These are phyloP conservation scores for Machaerirhynchus nigripectus DNA, from an alignment of 2,113 vertebrate genomes.

Conservation along the genomic window DNA sequence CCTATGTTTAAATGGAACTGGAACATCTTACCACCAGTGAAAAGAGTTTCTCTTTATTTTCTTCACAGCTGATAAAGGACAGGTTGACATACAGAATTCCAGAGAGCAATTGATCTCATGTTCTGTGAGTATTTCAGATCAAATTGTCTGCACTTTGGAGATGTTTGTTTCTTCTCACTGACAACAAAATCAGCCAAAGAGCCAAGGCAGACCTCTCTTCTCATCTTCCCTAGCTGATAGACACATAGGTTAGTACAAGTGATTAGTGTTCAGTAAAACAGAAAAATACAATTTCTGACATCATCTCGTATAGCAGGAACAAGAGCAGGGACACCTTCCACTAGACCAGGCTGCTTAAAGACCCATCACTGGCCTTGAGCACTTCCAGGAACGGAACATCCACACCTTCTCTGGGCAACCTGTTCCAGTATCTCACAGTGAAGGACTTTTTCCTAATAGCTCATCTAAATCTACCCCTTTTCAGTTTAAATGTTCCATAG, in stretches of 20 bases:
- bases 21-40: neutral
- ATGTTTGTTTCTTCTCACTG: neutral
- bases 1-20: neutral
- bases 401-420: neutral
- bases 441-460: neutral
- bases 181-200: neutral
- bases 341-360: neutral
- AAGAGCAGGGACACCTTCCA: neutral
- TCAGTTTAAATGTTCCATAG: neutral
- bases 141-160: neutral
- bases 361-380: neutral
- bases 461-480: neutral
- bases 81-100: neutral
- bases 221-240: neutral
- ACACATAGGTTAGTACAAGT: neutral
- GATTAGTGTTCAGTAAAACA: neutral
- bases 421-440: neutral
- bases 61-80: neutral
- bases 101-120: neutral
- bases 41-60: neutral
- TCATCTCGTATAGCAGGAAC: neutral
- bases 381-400: neutral
- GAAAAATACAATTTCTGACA: neutral
- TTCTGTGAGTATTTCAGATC: neutral
- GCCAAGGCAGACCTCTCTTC: neutral